Percentiles rank a stretch among this genome's conserved stretches.
Conservation (phyloP, 37 sponge, comb jelly and placozoan genomes). For the Petrosia ficiformis region DNA sequence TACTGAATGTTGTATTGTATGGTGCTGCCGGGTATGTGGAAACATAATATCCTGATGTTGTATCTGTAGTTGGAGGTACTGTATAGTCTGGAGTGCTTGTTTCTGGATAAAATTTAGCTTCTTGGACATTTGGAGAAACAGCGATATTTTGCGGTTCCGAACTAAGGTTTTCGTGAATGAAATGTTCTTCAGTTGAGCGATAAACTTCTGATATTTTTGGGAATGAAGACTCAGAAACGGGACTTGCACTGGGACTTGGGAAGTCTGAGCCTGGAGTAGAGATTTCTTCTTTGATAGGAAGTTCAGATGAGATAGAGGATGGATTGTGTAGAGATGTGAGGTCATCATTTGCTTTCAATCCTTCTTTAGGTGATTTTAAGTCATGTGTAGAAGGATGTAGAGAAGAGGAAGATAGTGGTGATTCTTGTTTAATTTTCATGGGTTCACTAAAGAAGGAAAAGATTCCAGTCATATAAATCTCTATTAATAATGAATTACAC, state of each 20-base stretch:
- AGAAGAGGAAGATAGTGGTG: neutral
- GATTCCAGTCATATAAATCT: no score
- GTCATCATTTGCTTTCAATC: neutral
- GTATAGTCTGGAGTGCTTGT: neutral
- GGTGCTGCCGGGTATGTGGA: conserved; percentile 13
- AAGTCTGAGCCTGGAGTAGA: neutral
- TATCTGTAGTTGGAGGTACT: neutral
- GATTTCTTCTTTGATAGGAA: conserved; percentile 2
- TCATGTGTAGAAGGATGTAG: neutral
- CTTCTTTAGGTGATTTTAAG: conserved; percentile 43
- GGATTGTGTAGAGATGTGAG: conserved; percentile 16
- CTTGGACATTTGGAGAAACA: conserved; percentile 1
- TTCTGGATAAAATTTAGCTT: neutral
- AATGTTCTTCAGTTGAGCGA: neutral
- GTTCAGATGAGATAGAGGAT: conserved; percentile 9
- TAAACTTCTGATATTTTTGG: neutral
- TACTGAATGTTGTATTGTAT: neutral
- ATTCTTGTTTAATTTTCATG: no score
- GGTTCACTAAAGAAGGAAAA: no score
- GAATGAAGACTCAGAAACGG: conserved; percentile 2
- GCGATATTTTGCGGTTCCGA: neutral
- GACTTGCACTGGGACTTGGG: neutral
- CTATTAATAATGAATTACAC: no score
- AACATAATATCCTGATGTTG: neutral
- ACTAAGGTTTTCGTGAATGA: neutral